Evolutionary conservation across 2,113 vertebrate species (phyloP).

Genomic region (Vulpes ferrilata): DNA sequence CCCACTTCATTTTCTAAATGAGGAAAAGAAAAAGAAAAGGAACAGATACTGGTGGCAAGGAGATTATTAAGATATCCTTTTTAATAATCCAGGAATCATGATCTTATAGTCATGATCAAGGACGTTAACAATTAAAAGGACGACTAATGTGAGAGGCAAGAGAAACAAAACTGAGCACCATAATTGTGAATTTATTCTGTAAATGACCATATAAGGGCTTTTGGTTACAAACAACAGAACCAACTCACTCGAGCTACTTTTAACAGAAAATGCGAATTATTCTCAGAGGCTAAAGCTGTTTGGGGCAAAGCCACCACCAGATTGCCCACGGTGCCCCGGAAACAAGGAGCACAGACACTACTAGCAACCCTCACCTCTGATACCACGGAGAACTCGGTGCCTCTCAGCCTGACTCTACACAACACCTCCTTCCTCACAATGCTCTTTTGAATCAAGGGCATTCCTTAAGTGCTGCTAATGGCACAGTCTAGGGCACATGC

Average conservation of each 20-base stretch:
- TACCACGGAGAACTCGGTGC: neutral
- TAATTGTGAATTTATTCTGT: neutral
- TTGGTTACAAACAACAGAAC: neutral
- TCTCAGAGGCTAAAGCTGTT: neutral
- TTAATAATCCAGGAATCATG: neutral
- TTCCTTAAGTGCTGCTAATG: neutral
- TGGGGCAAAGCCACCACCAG: neutral
- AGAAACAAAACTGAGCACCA: neutral
- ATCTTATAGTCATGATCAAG: neutral
- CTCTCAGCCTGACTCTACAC: neutral
- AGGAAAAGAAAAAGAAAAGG: neutral
- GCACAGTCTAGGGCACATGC: neutral
- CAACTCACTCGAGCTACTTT: neutral
- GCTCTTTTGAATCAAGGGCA: neutral
- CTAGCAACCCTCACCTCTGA: neutral
- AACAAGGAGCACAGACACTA: neutral
- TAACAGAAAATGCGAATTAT: neutral
- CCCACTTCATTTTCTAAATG: slow-evolving; percentile 29
- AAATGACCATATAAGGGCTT: neutral
- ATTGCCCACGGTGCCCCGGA: neutral
- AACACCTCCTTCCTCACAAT: neutral
- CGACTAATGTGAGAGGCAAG: neutral
- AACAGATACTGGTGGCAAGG: neutral
- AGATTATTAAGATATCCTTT: neutral
- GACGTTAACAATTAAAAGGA: neutral